phyloP scores from a whole-genome alignment of 2,113 vertebrate genomes.

The Amazona vittata region DNA sequence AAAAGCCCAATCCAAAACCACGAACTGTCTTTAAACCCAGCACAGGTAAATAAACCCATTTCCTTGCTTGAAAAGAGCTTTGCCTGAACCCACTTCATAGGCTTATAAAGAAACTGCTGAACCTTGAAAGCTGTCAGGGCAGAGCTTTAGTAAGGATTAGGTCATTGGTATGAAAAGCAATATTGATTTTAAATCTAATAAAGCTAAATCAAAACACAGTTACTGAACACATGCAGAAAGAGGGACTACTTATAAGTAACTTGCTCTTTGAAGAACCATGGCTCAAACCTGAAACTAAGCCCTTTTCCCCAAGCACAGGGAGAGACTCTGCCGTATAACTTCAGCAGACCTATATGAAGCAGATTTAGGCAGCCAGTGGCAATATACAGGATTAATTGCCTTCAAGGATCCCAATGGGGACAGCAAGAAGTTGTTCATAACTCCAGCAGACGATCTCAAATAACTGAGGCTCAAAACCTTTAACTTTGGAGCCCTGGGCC shows the following conservation, averaged over 20 bases:
- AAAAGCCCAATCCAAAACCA: not conserved
- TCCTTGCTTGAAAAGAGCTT: not conserved
- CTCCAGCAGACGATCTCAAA: not conserved
- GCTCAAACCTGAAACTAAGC: not conserved
- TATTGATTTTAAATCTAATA: slow-evolving; percentile 55
- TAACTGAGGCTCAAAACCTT: not conserved
- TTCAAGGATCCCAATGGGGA: not conserved
- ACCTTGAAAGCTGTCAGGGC: slow-evolving; percentile 16
- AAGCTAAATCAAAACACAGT: slow-evolving; percentile 8
- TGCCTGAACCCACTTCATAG: not conserved
- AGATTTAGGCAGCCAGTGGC: not conserved
- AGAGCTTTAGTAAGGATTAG: slow-evolving; percentile 29
- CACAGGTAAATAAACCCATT: not conserved
- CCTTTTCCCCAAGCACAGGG: not conserved
- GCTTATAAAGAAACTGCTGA: slow-evolving; percentile 15
- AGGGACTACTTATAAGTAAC: not conserved
- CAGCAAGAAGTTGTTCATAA: not conserved
- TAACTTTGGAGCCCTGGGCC: accelerated
- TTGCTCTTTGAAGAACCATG: not conserved
- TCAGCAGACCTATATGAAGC: not conserved
- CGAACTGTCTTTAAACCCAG: not conserved
- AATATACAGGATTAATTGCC: not conserved
- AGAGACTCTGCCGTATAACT: not conserved
- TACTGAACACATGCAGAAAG: not conserved
- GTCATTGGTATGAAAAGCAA: slow-evolving; percentile 31